Evolutionary conservation across 2,797 vertebrate species (phyloP).

Genomic region (Anabas testudineus): DNA sequence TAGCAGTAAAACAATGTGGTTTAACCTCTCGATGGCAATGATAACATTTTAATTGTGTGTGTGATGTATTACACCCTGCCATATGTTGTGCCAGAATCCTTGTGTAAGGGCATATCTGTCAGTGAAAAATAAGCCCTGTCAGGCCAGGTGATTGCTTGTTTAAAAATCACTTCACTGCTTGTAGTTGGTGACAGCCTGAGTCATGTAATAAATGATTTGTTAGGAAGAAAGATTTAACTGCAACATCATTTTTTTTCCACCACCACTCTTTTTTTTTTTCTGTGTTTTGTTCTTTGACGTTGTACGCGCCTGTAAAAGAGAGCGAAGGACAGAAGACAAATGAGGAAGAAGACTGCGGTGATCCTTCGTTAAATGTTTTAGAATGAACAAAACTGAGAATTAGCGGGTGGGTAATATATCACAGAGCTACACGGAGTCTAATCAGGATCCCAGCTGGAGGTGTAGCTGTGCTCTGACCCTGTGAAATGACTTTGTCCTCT

Average conservation of each 20-base stretch:
- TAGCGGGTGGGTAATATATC: conserved; percentile 63
- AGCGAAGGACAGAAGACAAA: background rate
- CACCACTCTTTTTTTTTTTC: background rate
- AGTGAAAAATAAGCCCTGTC: conserved; percentile 56
- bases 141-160: conserved; percentile 53
- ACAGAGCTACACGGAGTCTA: conserved; percentile 56
- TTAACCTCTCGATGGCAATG: conserved; percentile 59
- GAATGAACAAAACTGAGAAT: conserved; percentile 43
- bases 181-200: conserved; percentile 38
- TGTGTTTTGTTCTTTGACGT: conserved; percentile 10
- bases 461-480: conserved; percentile 55
- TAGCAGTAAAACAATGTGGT: conserved; percentile 46
- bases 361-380: conserved; percentile 36
- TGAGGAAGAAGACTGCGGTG: conserved; percentile 8
- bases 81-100: conserved; percentile 43
- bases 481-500: conserved; percentile 70
- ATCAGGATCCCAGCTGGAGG: conserved; percentile 74
- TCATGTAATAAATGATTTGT: conserved; percentile 45
- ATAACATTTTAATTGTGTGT: conserved; percentile 60
- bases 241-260: background rate
- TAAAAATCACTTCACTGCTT: conserved; percentile 54
- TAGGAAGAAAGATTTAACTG: background rate
- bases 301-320: conserved; percentile 1
- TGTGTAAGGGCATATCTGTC: conserved; percentile 42
- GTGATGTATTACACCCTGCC: conserved; percentile 62